These are phyloP conservation scores for Cotesia vestalis DNA, from an alignment of 1,140 invertebrate genomes.

Conservation along the genomic window DNA sequence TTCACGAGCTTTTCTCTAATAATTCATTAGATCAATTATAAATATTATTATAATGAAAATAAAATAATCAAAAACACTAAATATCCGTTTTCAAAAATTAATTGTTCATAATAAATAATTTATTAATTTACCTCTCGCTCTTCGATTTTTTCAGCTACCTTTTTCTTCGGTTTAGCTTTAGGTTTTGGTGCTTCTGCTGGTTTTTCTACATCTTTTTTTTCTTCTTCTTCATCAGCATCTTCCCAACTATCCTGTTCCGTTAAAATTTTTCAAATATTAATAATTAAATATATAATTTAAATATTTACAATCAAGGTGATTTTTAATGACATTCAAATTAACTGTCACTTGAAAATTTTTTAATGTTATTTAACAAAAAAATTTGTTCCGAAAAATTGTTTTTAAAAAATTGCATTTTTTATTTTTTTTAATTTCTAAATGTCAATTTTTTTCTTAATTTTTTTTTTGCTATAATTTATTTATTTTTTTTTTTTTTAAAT, in stretches of 20 bases:
- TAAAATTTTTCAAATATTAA: slow-evolving; percentile 27
- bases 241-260: slow-evolving; percentile 82
- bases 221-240: slow-evolving; percentile 74
- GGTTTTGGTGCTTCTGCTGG: slow-evolving; percentile 68
- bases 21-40: background rate
- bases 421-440: background rate
- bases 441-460: too few species aligned
- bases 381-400: slow-evolving; percentile 11
- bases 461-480: too few species aligned
- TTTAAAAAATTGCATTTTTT: background rate
- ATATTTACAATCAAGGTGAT: background rate
- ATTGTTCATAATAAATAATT: slow-evolving; percentile 23
- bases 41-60: slow-evolving; percentile 29
- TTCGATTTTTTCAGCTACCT: slow-evolving; percentile 77
- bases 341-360: too few species aligned
- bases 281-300: background rate
- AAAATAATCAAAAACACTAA: background rate
- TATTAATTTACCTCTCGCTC: slow-evolving; percentile 76
- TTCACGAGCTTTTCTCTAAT: slow-evolving; percentile 63
- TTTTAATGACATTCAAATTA: background rate
- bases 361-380: too few species aligned
- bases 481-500: too few species aligned
- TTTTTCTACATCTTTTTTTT: slow-evolving; percentile 71
- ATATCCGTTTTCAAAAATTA: too few species aligned
- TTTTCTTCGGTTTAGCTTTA: slow-evolving; percentile 73